phyloP scores from a whole-genome alignment of 2,797 vertebrate species.

The Scarus forsteni region DNA sequence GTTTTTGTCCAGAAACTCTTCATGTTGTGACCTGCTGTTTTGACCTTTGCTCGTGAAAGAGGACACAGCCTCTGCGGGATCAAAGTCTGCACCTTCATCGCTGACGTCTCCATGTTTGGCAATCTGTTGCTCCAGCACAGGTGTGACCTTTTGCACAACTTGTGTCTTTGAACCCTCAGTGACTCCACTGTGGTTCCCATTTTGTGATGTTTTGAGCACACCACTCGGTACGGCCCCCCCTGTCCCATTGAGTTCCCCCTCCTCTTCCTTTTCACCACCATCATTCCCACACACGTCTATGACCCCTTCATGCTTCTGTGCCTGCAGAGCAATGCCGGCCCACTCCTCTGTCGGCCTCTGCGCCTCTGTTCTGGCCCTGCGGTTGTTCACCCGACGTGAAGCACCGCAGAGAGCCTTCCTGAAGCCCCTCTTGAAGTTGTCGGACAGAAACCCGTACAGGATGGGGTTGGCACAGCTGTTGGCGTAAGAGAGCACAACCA shows the following conservation, averaged over 20 bases:
- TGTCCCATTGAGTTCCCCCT: slow-evolving; percentile 45
- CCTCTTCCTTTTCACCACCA: slow-evolving; percentile 32
- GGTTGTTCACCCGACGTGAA: slow-evolving; percentile 75
- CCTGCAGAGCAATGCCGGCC: slow-evolving; percentile 59
- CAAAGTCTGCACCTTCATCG: slow-evolving; percentile 30
- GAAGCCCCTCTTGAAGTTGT: slow-evolving; percentile 96
- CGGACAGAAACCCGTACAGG: slow-evolving; percentile 93
- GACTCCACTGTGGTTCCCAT: slow-evolving; percentile 48
- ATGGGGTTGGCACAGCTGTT: slow-evolving; percentile 98
- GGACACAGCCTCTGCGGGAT: slow-evolving; percentile 22
- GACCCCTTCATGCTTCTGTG: slow-evolving; percentile 44
- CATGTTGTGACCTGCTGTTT: slow-evolving; percentile 42
- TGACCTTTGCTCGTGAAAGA: slow-evolving; percentile 19
- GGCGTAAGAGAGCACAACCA: slow-evolving; percentile 94
- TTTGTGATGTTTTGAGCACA: slow-evolving; percentile 52
- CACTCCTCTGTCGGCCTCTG: slow-evolving; percentile 76
- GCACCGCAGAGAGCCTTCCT: slow-evolving; percentile 82
- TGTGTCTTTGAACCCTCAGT: slow-evolving; percentile 40
- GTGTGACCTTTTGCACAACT: slow-evolving; percentile 8
- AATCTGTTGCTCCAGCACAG: slow-evolving; percentile 25
- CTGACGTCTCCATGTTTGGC: slow-evolving; percentile 14
- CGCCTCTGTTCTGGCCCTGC: slow-evolving; percentile 66
- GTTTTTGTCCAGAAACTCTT: slow-evolving; percentile 52
- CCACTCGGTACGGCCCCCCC: slow-evolving; percentile 50
- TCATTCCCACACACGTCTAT: slow-evolving; percentile 3